Evolutionary conservation across 2,797 vertebrate species (phyloP).

Genomic region (Falco columbarius): DNA sequence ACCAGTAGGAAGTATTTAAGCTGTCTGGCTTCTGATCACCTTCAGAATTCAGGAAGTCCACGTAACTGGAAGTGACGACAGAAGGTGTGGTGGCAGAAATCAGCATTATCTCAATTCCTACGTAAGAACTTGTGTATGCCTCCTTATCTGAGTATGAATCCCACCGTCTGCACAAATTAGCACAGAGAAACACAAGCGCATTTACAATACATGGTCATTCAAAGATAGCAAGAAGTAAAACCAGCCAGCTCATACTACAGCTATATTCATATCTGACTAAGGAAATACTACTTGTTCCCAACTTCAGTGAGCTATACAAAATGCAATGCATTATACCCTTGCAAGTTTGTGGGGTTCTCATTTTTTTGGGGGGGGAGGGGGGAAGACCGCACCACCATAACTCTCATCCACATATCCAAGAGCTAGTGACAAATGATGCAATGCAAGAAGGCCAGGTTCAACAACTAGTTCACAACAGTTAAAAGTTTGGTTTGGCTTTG

Average conservation of each 20-base stretch:
- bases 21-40: background rate
- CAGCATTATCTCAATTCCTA: background rate
- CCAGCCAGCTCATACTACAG: background rate
- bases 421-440: background rate
- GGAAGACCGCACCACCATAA: background rate
- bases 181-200: background rate
- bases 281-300: background rate
- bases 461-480: background rate
- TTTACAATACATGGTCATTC: background rate
- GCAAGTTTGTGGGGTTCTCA: background rate
- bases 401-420: background rate
- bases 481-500: background rate
- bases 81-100: background rate
- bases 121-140: background rate
- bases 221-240: background rate
- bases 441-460: background rate
- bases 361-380: too few relatives aligned
- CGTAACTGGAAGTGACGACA: background rate
- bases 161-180: background rate
- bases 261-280: background rate
- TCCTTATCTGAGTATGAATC: background rate
- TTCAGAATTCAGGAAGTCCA: background rate
- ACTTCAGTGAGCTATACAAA: background rate
- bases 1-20: background rate
- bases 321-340: background rate